Evolutionary conservation across 2,888 invertebrate genomes (phyloP), one percentile per base, ranked within the genome.

Genomic region (Cactoblastis cactorum): DNA sequence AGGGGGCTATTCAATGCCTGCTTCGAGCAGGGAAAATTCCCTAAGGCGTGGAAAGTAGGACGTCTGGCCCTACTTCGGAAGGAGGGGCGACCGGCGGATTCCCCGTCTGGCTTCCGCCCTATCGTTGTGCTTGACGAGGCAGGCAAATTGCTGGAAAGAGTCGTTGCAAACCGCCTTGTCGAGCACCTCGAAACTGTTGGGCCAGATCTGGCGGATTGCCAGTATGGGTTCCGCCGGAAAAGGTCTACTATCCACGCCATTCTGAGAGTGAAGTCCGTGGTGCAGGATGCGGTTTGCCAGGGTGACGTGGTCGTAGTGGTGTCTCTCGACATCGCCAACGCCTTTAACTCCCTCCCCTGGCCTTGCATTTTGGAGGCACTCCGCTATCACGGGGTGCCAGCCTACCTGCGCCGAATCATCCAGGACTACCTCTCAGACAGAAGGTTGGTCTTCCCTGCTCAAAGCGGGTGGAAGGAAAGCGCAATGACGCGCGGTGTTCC

Each of bases 341-440:
- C n/a, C n/a, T n/a, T n/a, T n/a, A n/a, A 62, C 17, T 37, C 54
- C 11, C 38, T 67, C 3, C 65, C 64, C 34, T 62, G 32, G 32
- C 32, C 32, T 32, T 32, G 32, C 32, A 32, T 32, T 32, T 6
- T 32, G 32, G 32, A 32, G 32, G 32, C 32, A 32, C 32, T 32
- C 32, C 32, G 32, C 9, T 32, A 32, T 32, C 32, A 32, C 32
- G 32, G 32, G 32, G 32, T 32, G 32, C 32, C 3, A 9, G 3
- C 32, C 32, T 32, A 32, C 32, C 32, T 32, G 32, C 32, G 32
- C n/a, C 32, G 9, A 2, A 6, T 32, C 32, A 9, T 32, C 32
- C 32, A 6, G 32, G 32, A 32, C 5, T 32, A 32, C 32, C 32
- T 32, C 32, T 6, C 32, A 32, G 32, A 32, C 32, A 32, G 32